Percentiles rank a stretch among this genome's conserved stretches.
phyloP scores from a whole-genome alignment of 2,797 vertebrate genomes.

The Nasua narica region DNA sequence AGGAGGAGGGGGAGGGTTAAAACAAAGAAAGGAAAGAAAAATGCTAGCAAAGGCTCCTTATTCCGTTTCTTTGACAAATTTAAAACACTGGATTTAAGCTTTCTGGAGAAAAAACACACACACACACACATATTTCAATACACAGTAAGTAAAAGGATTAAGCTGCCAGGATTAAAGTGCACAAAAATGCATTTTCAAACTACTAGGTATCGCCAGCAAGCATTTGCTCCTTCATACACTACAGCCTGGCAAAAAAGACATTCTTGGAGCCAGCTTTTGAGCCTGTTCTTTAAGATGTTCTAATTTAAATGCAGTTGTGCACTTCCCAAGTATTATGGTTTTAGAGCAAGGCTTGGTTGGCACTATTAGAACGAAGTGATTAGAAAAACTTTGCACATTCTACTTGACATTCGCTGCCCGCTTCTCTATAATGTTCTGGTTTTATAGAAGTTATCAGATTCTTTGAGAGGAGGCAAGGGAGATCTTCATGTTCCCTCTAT shows the following conservation, averaged over 20 bases:
- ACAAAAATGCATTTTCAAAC: conserved; percentile 50
- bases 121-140: not conserved
- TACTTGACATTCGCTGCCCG: not conserved
- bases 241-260: conserved; percentile 74
- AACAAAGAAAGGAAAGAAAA: not conserved
- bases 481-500: not conserved
- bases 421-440: conserved; percentile 8
- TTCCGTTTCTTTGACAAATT: conserved; percentile 41
- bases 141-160: not conserved
- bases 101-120: not conserved
- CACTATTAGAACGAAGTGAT: conserved; percentile 63
- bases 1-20: not conserved
- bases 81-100: not conserved
- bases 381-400: conserved; percentile 50
- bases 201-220: conserved; percentile 62
- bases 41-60: not conserved
- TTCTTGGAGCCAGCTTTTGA: conserved; percentile 76
- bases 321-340: conserved; percentile 73
- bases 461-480: not conserved
- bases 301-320: conserved; percentile 84
- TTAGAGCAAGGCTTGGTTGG: conserved; percentile 56
- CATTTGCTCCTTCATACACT: conserved; percentile 68
- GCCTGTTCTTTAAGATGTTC: conserved; percentile 79
- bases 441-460: not conserved
- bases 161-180: not conserved